Base-by-base conservation (phyloP, 2,113 vertebrate genomes). In the Vireo altiloquus region DNA sequence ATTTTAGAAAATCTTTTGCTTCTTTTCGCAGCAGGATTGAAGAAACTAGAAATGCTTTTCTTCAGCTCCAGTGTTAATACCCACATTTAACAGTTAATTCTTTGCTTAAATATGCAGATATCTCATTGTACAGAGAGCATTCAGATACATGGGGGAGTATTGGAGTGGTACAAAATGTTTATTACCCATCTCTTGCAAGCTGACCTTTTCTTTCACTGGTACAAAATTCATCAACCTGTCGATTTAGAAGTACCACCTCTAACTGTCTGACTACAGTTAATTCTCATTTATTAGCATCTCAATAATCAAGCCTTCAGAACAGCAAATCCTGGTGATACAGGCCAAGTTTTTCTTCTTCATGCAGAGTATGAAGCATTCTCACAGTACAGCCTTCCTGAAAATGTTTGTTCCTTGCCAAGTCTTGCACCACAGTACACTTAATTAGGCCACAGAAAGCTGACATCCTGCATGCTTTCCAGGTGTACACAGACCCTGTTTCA, bases 341-440 rank as follows among this genome's bases (percentile, higher is more conserved):
- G 88, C 76, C 90, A 94, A 75, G 52, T 57, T 95, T 75, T 81
- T 6, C 53, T 89, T 86, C 76, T 42, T 89, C 85, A 68, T 59
- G 68, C 68, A 88, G 79, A 53, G 75, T 37, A 77, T 33, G 79
- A 86, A 68, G 49, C 19, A 75, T 90, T 83, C 68, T 88, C 59
- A 80, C 68, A 93, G 75, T 70, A 83, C 57, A 91, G 30, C 53
- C 74, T 75, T 71, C 75, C 87, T 53, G 35, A n/a, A 86, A 93
- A 83, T 10, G 33, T 42, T 90, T 94, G 65, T 24, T 92, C 59
- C 60, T 94, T 94, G 92, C 88, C 94, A 96, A 90, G 72, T 21
- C 80, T 68, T 90, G 24, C 76, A 53, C n/a, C 80, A 69, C 56
- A 68, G 40, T 68, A 75, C 44, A 49, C 75, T 81, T 93, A 93